Conservation (phyloP, 2,797 vertebrate genomes). For the Gallinago nigripennis region DNA sequence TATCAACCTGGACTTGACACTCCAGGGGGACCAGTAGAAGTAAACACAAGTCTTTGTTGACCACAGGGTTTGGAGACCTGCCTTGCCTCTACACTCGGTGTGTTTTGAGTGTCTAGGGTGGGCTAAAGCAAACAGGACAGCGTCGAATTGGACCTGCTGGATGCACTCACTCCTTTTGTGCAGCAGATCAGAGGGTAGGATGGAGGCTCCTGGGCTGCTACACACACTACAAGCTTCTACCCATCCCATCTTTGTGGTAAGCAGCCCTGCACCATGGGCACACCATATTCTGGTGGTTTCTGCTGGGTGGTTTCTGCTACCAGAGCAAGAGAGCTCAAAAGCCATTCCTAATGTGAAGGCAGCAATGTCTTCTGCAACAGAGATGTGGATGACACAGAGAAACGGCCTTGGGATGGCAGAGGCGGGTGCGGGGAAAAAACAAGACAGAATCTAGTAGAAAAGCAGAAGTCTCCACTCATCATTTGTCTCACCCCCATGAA, state of each 20-base stretch:
- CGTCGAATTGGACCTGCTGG: background rate
- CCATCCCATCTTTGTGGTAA: background rate
- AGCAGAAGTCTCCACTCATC: conserved; percentile 13
- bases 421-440: background rate
- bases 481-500: background rate
- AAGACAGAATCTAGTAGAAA: background rate
- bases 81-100: fast-evolving
- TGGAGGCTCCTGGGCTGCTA: background rate
- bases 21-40: background rate
- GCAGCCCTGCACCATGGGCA: background rate
- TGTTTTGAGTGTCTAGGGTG: background rate
- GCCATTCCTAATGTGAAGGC: background rate
- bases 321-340: background rate
- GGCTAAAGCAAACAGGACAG: background rate
- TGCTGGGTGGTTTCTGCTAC: background rate
- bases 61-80: background rate
- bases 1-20: too few species aligned
- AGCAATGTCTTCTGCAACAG: background rate
- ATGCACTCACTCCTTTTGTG: background rate
- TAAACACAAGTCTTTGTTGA: background rate
- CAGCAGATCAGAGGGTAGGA: background rate
- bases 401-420: background rate
- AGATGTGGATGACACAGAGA: background rate
- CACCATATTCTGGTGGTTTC: background rate
- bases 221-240: background rate